Evolutionary conservation across 2,113 vertebrate genomes (phyloP), one percentile per base, ranked within the genome.

Genomic region (Muntiacus muntjak): DNA sequence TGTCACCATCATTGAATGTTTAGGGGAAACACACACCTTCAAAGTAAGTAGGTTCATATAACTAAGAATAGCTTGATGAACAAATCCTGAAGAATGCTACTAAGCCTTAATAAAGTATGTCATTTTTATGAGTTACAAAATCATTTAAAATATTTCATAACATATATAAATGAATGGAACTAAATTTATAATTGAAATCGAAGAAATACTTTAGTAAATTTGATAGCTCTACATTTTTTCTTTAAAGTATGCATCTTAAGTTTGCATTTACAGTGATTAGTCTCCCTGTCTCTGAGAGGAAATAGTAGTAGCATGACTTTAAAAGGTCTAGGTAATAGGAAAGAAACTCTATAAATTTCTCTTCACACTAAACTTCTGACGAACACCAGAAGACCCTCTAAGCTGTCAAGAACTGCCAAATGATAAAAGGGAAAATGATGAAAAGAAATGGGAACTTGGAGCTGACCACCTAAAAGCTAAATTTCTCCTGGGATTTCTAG

Each of bases 371-470:
- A 95, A 90, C 67, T 96, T 92, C 91, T 86, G 97, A 82, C 23
- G n/a, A 86, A 97, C 93, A 97, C 97, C 97, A 98, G 98, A 99
- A 99, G 98, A 99, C 95, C 97, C 98, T 99, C 99, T 98, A 98
- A 99, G 99, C 99, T 99, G 99, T 99, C 99, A 99, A 98, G 98
- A 99, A 98, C 97, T 98, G 98, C 97, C 98, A 98, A 98, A 98
- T 93, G 99, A 99, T 99, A 99, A 99, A 99, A 99, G 97, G 83
- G 98, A 99, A 98, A 97, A 98, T 98, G 98, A 99, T 98, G 98
- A 99, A 99, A 99, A 99, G 99, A 98, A 99, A 99, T 99, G 99
- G 99, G 99, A 99, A 98, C 99, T 99, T 99, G 98, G 98, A 99
- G 98, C 98, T 99, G 99, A 99, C 99, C 98, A 71, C 99, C 99